Base-by-base conservation (phyloP, 92 coral and sea anemone species). In the Zoanthus gigantus region DNA sequence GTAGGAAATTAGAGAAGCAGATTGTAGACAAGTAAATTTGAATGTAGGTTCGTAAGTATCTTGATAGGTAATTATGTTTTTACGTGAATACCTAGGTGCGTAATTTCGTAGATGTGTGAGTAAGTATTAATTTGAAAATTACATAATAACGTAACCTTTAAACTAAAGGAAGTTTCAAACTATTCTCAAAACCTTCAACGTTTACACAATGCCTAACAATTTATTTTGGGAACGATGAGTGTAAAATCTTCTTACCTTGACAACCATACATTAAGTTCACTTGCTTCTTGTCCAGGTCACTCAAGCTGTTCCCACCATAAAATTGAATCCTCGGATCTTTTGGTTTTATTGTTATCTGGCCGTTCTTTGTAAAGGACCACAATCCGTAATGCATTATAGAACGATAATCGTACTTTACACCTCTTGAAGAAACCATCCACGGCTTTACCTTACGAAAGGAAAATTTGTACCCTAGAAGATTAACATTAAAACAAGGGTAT, bases 371-470 rank as follows among this genome's bases (percentile, higher is more conserved):
- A 81, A 81, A 81, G n/a, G 85, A 66, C 23, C 63, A n/a, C 75
- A 81, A 45, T 15, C 85, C 85, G 53, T 81, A 81, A 42, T 81
- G 85, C 85, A 81, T 81, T 65, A 81, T 81, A 13, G 85, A 81
- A 28, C 66, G 75, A 46, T 81, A 81, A 42, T 81, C 85, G 30
- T 81, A 81, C 58, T 28, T 66, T 32, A 81, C 61, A 7, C 85
- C 85, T 46, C 85, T 46, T 34, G 85, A 81, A 3, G 85, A 81
- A 32, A 71, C 45, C 37, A 65, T 1, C 74, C 74, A 65, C 9
- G 85, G 63, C 17, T 66, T 81, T 10, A 81, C 74, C 58, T 81
- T 81, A 28, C 85, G 75, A 81, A 81, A 81, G 18, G 85, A 81
- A 48, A 60, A 81, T 44, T 17, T 81, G 63, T 63, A 81, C 45